phyloP scores from a whole-genome alignment of 1,140 invertebrate genomes.

The Danaus melanippus region DNA sequence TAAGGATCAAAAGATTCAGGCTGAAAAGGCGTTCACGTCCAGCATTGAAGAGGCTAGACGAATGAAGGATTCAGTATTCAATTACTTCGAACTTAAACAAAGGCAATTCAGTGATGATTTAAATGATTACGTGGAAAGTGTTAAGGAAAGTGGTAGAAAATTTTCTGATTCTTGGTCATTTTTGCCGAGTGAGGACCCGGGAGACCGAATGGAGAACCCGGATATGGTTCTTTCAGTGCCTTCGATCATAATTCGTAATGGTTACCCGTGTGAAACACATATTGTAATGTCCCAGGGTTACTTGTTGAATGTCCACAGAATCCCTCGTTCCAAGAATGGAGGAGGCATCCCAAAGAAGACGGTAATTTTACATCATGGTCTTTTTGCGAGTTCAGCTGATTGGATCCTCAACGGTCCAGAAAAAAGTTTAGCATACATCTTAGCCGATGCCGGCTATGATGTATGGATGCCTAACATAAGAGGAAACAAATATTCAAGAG shows the following conservation, averaged over 20 bases:
- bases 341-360: slow-evolving; percentile 36
- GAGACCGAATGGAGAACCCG: slow-evolving; percentile 35
- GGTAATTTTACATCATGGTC: slow-evolving; percentile 83
- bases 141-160: slow-evolving; percentile 39
- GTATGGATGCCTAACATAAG: slow-evolving; percentile 79
- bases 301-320: slow-evolving; percentile 80
- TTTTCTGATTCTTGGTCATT: slow-evolving; percentile 36
- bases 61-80: slow-evolving; percentile 34
- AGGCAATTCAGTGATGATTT: slow-evolving; percentile 32
- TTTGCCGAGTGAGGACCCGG: slow-evolving; percentile 31
- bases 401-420: slow-evolving; percentile 81
- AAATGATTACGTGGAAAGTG: slow-evolving; percentile 39
- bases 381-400: slow-evolving; percentile 82
- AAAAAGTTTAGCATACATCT: slow-evolving; percentile 74
- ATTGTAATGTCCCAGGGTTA: slow-evolving; percentile 80
- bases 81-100: slow-evolving; percentile 41
- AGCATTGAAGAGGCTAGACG: slow-evolving; percentile 38
- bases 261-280: slow-evolving; percentile 80
- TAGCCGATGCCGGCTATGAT: slow-evolving; percentile 77
- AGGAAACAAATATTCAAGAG: slow-evolving; percentile 75
- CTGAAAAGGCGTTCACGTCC: slow-evolving; percentile 35
- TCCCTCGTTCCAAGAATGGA: slow-evolving; percentile 65
- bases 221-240: slow-evolving; percentile 58
- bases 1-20: slow-evolving; percentile 34
- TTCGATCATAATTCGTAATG: slow-evolving; percentile 75